Conservation (phyloP, 1,140 invertebrate species). For the Cyrtorhinus lividipennis region DNA sequence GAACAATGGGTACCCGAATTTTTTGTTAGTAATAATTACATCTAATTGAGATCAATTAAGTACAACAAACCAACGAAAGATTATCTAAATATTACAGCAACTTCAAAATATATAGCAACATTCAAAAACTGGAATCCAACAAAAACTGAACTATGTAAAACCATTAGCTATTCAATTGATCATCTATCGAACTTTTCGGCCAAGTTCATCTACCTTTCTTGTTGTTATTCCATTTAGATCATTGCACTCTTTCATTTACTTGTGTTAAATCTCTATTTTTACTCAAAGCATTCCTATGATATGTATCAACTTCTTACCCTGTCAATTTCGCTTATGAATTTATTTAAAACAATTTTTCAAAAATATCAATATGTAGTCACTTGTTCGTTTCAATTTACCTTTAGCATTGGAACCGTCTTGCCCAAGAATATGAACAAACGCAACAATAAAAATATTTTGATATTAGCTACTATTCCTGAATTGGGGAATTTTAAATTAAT, state of each 20-base stretch:
- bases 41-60: neutral
- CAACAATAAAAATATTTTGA: neutral
- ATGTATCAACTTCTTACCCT: neutral
- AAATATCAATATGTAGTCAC: neutral
- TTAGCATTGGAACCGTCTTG: neutral
- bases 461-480: no score
- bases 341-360: neutral
- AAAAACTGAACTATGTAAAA: neutral
- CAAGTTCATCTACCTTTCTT: neutral
- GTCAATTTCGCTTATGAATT: neutral
- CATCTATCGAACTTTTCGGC: neutral
- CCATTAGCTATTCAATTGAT: neutral
- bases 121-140: neutral
- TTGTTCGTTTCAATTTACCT: neutral
- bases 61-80: neutral
- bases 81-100: neutral
- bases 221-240: neutral
- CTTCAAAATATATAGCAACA: neutral
- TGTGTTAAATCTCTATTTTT: neutral
- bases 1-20: neutral
- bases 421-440: neutral
- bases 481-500: neutral
- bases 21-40: neutral
- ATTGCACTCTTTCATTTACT: neutral
- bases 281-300: neutral